These are phyloP conservation scores for Gallirallus australis DNA, from an alignment of 2,797 vertebrate species.

Conservation along the genomic window DNA sequence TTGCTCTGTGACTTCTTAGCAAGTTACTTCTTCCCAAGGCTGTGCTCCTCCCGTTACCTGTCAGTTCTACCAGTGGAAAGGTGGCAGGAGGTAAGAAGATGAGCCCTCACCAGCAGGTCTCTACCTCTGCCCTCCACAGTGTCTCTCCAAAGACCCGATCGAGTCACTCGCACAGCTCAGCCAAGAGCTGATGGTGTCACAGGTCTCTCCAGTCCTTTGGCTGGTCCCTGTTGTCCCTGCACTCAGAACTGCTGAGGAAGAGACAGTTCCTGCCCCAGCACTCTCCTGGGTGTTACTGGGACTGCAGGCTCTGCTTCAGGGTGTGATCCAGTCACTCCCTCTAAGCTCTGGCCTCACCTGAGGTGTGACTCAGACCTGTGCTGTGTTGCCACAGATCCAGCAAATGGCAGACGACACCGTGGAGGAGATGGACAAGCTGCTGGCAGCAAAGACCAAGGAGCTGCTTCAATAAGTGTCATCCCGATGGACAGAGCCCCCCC, in stretches of 20 bases:
- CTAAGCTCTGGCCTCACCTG: not conserved
- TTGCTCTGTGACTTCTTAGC: not conserved
- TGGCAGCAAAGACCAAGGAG: constrained; percentile 92
- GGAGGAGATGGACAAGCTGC: constrained; percentile 89
- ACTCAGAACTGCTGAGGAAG: not conserved
- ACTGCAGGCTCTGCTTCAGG: not conserved
- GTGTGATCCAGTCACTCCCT: not conserved
- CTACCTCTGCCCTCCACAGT: constrained; percentile 22
- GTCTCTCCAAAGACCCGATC: constrained; percentile 18
- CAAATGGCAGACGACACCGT: constrained; percentile 87
- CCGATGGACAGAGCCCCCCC: not conserved
- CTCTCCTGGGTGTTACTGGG: not conserved
- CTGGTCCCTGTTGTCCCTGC: not conserved
- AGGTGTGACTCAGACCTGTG: not conserved
- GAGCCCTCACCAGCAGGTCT: constrained; percentile 28
- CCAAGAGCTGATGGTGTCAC: not conserved
- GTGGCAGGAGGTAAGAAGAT: not conserved
- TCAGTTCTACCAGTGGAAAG: not conserved
- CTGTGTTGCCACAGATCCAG: constrained; percentile 85
- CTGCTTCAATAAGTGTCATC: constrained; percentile 83
- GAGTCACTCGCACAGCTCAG: not conserved
- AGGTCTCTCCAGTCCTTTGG: not conserved
- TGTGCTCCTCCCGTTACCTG: not conserved
- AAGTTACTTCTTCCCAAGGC: not conserved
- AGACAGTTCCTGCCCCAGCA: not conserved